phyloP scores from a whole-genome alignment of 2,797 vertebrate species.

The Enteromius treurensis region DNA sequence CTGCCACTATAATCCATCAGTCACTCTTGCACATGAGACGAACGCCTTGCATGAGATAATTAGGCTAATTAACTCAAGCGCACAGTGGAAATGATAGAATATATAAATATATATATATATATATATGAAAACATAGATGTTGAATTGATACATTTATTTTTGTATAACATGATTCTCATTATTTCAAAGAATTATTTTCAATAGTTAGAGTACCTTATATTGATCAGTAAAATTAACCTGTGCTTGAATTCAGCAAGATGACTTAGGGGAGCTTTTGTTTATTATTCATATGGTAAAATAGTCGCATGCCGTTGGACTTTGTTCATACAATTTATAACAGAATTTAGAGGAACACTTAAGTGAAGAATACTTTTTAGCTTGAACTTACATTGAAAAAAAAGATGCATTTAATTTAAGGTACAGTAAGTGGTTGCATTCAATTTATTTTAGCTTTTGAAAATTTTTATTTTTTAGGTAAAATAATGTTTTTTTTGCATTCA shows the following conservation, averaged over 20 bases:
- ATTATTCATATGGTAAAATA: neutral
- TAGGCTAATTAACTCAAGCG: neutral
- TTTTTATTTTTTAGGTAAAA: too few species aligned
- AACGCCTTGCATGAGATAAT: constrained; percentile 1
- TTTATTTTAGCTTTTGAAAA: too few species aligned
- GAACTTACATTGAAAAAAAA: too few species aligned
- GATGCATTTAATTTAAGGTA: too few species aligned
- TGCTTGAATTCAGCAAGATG: neutral
- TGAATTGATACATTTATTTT: neutral
- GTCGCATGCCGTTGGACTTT: neutral
- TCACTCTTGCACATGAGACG: neutral
- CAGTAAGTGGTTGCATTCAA: too few species aligned
- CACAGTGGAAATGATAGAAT: neutral
- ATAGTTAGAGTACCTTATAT: neutral
- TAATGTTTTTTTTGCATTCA: too few species aligned
- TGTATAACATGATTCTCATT: neutral
- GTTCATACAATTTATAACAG: neutral
- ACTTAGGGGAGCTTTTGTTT: neutral
- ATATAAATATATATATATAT: neutral
- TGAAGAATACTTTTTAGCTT: too few species aligned
- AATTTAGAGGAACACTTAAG: neutral
- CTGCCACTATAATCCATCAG: neutral
- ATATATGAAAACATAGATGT: neutral
- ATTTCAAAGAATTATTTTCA: neutral
- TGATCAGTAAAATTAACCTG: neutral